phyloP scores from a whole-genome alignment of 2,888 invertebrate species.

The Mesoligia furuncula region DNA sequence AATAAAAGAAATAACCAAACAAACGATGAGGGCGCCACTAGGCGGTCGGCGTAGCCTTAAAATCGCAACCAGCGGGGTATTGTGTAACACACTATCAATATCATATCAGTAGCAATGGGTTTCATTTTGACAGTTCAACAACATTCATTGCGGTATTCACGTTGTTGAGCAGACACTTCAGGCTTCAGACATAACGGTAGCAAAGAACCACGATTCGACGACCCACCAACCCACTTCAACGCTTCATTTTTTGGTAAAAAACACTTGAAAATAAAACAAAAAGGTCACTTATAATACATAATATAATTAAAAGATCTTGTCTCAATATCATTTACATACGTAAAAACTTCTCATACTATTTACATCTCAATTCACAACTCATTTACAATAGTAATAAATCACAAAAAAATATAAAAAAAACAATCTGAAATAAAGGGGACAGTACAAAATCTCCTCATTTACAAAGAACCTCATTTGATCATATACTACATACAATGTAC shows the following conservation, averaged over 20 bases:
- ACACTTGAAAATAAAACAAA: conserved; percentile 70
- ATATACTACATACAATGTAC: conserved; percentile 67
- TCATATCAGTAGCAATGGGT: too few species aligned
- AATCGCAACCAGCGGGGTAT: too few species aligned
- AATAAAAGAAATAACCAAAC: too few species aligned
- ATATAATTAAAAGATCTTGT: conserved; percentile 86
- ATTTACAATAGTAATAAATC: conserved; percentile 77
- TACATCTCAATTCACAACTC: conserved; percentile 81
- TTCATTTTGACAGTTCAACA: too few species aligned
- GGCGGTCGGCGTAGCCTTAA: too few species aligned
- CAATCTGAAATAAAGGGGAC: conserved; percentile 75
- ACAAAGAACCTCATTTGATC: conserved; percentile 68
- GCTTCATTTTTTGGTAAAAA: background rate
- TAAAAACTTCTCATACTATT: conserved; percentile 81
- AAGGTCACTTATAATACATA: conserved; percentile 77
- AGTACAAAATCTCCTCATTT: conserved; percentile 72
- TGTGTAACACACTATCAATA: too few species aligned
- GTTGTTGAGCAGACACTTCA: too few species aligned
- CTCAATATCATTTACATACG: conserved; percentile 84
- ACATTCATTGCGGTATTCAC: too few species aligned
- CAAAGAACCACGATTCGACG: too few species aligned
- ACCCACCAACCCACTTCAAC: background rate
- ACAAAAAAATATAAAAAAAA: conserved; percentile 71
- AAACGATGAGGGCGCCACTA: too few species aligned
- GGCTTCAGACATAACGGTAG: too few species aligned